Base-by-base conservation (phyloP, 2,797 vertebrate genomes). In the Xenentodon cancila region DNA sequence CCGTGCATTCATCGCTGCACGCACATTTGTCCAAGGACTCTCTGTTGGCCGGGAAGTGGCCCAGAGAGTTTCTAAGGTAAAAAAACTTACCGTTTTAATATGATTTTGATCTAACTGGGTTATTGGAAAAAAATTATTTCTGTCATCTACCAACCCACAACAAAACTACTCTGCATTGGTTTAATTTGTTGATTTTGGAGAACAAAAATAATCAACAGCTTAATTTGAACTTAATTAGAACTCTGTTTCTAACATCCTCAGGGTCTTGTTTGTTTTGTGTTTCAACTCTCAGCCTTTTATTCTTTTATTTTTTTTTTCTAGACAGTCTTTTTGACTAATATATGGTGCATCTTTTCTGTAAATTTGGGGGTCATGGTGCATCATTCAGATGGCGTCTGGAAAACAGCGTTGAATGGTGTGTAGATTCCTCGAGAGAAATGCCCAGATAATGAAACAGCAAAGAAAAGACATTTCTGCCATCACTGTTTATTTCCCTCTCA, bases 11-110 rank as follows among this genome's bases (percentile, higher is more conserved):
- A 94, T 98, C 27, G 94, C 96, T 0, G 97, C 98, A 7, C 93
- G 97, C 64, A 97, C 97, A 59, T 99, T 99, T 60, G 97, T 99
- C 84, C 97, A 98, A 84, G 98, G 97, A 21, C 95, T 99, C 78
- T 95, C 94, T 0, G 97, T 99, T 46, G 98, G 97, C 77, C 93
- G 97, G 81, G 97, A 98, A 84, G 96, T 99, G 74, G 97, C 95
- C 18, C 97, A 96, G 89, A 94, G 96, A 84, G 96, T 97, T 63
- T 96, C 97, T 17, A 97, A 97, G 97, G 98, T 99, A 96, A 95
- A 78, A 48, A 32, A 8, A 47, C 40, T 52, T 45, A 59, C 46
- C 50, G 32, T 18, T 73, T 71, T 13, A 30, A 18, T 16, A 18
- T 15, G 47, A 53, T 32, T 57, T 1, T 18, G 27, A 27, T 66